Evolutionary conservation across 2,888 invertebrate species (phyloP).

Genomic region (Coelopa pilipes): DNA sequence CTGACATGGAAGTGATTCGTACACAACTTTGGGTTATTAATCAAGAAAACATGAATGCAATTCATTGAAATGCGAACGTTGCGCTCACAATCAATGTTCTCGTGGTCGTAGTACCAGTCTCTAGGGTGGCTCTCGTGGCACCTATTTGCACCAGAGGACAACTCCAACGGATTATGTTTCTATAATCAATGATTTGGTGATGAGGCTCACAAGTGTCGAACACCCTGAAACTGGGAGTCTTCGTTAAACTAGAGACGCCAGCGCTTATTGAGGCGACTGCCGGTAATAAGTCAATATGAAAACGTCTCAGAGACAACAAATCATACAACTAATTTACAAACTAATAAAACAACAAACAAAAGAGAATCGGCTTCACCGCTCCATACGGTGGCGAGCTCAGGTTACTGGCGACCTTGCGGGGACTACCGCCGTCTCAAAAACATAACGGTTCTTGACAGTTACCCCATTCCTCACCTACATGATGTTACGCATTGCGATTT

Average conservation of each 20-base stretch:
- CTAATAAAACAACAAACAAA: background rate
- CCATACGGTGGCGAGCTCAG: no score
- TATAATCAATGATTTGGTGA: constrained; percentile 37
- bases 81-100: background rate
- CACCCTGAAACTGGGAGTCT: constrained; percentile 28
- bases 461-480: no score
- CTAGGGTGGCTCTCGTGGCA: background rate
- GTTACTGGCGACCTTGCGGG: no score
- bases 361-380: no score
- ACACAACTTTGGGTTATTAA: background rate
- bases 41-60: background rate
- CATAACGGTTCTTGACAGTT: no score
- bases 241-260: constrained; percentile 35
- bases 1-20: constrained; percentile 15
- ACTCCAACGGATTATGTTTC: constrained; percentile 16
- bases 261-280: no score
- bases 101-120: constrained; percentile 1
- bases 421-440: no score
- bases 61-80: background rate
- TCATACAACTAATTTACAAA: constrained; percentile 9
- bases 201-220: constrained; percentile 29
- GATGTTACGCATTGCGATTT: no score
- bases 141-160: background rate
- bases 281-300: constrained; percentile 8
- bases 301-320: constrained; percentile 29